These are phyloP conservation scores for Chelidonichthys spinosus DNA, from an alignment of 2,797 vertebrate species.

Conservation along the genomic window DNA sequence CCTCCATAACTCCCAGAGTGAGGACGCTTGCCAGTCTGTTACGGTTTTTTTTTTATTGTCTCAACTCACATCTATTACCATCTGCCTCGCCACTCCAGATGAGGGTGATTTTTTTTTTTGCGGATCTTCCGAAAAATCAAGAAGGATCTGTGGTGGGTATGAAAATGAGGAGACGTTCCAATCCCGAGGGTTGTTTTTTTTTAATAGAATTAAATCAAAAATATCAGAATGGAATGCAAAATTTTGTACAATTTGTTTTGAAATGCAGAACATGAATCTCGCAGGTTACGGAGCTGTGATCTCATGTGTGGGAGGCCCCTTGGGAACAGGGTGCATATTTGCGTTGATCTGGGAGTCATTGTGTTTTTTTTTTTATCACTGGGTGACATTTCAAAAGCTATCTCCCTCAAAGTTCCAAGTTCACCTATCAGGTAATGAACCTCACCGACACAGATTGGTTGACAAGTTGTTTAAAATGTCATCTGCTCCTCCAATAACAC, in stretches of 20 bases:
- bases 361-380: slow-evolving; percentile 66
- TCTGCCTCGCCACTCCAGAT: slow-evolving; percentile 17
- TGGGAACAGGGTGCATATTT: slow-evolving; percentile 46
- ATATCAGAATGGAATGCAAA: neutral
- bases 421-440: slow-evolving; percentile 72
- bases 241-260: neutral
- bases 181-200: neutral
- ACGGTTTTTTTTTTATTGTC: slow-evolving; percentile 44
- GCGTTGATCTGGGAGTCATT: slow-evolving; percentile 54
- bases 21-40: slow-evolving; percentile 38
- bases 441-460: slow-evolving; percentile 73
- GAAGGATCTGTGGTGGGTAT: slow-evolving; percentile 1
- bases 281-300: slow-evolving; percentile 18
- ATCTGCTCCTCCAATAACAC: slow-evolving; percentile 66
- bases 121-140: slow-evolving; percentile 12
- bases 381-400: slow-evolving; percentile 83
- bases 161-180: slow-evolving; percentile 3
- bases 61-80: slow-evolving; percentile 46
- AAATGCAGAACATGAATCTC: slow-evolving; percentile 20
- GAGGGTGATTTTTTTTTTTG: slow-evolving; percentile 17
- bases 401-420: slow-evolving; percentile 79
- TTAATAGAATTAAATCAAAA: neutral
- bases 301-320: neutral
- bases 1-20: slow-evolving; percentile 47
- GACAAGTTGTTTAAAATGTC: slow-evolving; percentile 84